Base-by-base conservation (phyloP, 2,797 vertebrate species). In the Esox lucius region DNA sequence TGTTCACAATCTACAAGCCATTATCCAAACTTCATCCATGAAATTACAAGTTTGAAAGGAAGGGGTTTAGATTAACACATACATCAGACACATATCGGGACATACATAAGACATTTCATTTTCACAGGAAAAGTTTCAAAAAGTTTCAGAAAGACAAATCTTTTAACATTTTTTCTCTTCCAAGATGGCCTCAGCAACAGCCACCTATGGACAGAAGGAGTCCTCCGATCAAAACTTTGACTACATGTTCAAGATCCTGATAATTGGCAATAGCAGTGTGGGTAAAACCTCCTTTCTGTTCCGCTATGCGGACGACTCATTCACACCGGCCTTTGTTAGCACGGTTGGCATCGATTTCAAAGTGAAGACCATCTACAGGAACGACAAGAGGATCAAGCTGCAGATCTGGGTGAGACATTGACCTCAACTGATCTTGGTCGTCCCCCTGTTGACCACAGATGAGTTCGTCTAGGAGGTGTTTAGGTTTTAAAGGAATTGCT, bases 171-270 rank as follows among this genome's bases (percentile, higher is more conserved):
- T 39, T 65, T 2, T 80, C 79, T 68, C 28, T 76, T 33, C 24
- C 13, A 82, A 97, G 96, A 98, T 98, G 97, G 97, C 97, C 69
- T 98, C 96, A 0, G 97, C 95, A 86, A 97, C 95, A 82, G 95
- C 97, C 78, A 93, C 96, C 77, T 97, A 96, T 7, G 97, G 97
- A 80, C 97, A 98, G 91, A 98, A 98, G 92, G 97, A 99, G 77
- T 95, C 96, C 61, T 92, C 96, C 0, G 97, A 98, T 79, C 97
- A 98, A 93, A 98, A 98, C 91, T 98, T 99, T 75, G 97, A 98
- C 81, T 98, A 97, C 87, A 99, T 99, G 97, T 99, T 99, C 90
- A 99, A 99, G 91, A 97, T 99, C 91, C 94, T 99, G 77, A 99
- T 99, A 89, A 98, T 98, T 0, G 97, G 97, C n/a, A 99, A 98